Base-by-base conservation (phyloP, 2,797 vertebrate genomes). In the Acanthiza pusilla region DNA sequence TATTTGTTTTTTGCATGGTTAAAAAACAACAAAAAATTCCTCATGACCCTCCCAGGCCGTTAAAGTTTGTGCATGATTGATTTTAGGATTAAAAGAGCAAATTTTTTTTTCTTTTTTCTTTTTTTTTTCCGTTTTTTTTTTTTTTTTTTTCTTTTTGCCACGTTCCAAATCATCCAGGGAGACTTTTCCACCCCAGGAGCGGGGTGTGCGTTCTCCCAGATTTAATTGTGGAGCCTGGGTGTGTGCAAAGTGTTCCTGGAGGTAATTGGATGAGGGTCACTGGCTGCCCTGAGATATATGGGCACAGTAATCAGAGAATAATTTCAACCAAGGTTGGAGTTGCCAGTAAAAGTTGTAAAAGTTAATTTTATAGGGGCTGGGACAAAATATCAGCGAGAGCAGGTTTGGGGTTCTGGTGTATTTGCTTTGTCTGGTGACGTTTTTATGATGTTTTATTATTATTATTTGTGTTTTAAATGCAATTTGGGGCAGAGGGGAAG, bases 191-290 rank as follows among this genome's bases (percentile, higher is more conserved):
- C 66, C 80, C 86, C 2, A 6, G 40, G 73, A 87, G 61, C 2
- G 5, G 38, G 82, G 60, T 6, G 29, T 40, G 22, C 2, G 6
- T 86, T 91, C 58, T 62, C 85, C 91, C 73, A 6, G 34, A 43
- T 96, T 96, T 96, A 95, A 95, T 94, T 93, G 94, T 50, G 40
- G 76, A 65, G 77, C 50, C 85, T 85, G 94, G 93, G 22, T 67
- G 65, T 82, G 88, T 70, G 79, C 86, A 55, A 62, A 86, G 68
- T n/a, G 62, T 94, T 95, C 89, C 84, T 77, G 32, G 7, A 71
- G 70, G 17, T 96, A 96, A 96, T 96, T 96, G 96, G 96, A 89
- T 61, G 85, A 96, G 97, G 95, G 94, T 97, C 97, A 97, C 92
- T 76, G 92, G 4, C 85, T 88, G 70, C 94, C 94, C 96, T 82